Conservation (phyloP, 2,888 invertebrate genomes). For the Athripsodes cinereus region DNA sequence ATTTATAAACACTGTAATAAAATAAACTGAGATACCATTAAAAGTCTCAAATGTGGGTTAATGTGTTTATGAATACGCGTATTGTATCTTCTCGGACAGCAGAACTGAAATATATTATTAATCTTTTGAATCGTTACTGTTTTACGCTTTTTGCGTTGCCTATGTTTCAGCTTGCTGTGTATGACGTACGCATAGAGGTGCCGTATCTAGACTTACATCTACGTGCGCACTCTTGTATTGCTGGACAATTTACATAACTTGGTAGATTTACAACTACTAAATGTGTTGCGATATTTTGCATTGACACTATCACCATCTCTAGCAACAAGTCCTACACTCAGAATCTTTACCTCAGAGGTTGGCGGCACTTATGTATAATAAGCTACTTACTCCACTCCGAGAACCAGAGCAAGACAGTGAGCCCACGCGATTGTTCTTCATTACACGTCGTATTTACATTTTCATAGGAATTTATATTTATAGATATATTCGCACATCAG, state of each 20-base stretch:
- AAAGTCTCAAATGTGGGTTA: no score
- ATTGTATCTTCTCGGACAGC: not conserved
- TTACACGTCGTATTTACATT: not conserved
- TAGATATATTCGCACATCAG: not conserved
- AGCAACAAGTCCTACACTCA: not conserved
- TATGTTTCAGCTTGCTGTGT: not conserved
- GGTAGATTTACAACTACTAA: not conserved
- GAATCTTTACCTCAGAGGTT: no score
- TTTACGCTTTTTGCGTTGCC: not conserved
- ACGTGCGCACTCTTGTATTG: not conserved
- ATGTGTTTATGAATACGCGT: no score
- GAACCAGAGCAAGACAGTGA: no score
- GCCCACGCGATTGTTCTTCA: not conserved
- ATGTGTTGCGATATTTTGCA: not conserved
- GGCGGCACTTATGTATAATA: no score
- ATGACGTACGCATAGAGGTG: no score
- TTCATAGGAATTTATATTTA: not conserved
- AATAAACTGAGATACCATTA: no score
- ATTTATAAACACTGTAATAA: no score
- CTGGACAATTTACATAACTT: not conserved
- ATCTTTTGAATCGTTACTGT: not conserved
- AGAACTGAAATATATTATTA: not conserved
- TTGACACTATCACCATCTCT: not conserved
- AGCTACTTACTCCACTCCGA: no score
- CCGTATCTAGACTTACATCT: not conserved